phyloP scores from a whole-genome alignment of 64 coral and sea anemone species.

The Stichodactyla mertensii region DNA sequence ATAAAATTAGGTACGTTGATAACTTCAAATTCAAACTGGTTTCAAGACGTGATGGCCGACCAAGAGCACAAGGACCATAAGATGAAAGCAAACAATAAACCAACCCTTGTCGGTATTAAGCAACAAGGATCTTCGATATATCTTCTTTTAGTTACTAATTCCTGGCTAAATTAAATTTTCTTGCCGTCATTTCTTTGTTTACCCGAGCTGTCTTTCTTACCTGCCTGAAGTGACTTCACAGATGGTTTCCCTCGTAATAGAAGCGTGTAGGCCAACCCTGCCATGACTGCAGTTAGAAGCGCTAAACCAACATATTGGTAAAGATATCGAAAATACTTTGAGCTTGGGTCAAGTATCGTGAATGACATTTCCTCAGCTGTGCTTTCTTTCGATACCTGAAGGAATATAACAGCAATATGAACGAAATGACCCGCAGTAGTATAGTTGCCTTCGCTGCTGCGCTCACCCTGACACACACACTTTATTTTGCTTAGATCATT shows the following conservation, averaged over 20 bases:
- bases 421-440: neutral
- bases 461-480: neutral
- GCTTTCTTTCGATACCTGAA: neutral
- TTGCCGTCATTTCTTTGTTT: too few species aligned
- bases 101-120: too few species aligned
- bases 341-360: neutral
- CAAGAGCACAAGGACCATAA: too few species aligned
- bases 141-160: too few species aligned
- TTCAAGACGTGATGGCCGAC: too few species aligned
- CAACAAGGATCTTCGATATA: too few species aligned
- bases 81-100: too few species aligned
- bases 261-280: neutral
- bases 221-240: neutral
- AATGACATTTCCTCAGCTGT: neutral
- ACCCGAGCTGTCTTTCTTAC: neutral
- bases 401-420: neutral
- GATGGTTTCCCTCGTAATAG: neutral
- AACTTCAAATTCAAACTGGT: too few species aligned
- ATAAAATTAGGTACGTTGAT: too few species aligned
- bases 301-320: neutral
- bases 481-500: too few species aligned
- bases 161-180: too few species aligned
- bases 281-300: neutral
- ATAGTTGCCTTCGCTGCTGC: neutral
- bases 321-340: neutral